phyloP scores from a whole-genome alignment of 35 echinoderm and acorn worm genomes.

The Apostichopus californicus region DNA sequence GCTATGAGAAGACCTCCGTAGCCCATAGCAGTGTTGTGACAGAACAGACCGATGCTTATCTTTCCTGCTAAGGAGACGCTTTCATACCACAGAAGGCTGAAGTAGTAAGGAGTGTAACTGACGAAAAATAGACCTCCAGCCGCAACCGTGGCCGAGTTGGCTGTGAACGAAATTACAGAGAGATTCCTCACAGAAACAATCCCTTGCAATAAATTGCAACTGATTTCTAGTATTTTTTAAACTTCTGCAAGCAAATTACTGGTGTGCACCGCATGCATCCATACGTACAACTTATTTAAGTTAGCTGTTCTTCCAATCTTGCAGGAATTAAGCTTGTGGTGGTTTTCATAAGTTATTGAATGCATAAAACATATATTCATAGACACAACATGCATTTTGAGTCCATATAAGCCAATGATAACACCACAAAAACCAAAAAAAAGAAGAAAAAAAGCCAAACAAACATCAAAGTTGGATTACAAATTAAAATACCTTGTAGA shows the following conservation, averaged over 20 bases:
- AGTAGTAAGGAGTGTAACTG: slow-evolving; percentile 87
- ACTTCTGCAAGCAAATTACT: neutral
- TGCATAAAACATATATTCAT: no score
- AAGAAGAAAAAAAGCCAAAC: no score
- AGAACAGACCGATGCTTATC: slow-evolving; percentile 67
- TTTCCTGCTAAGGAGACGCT: slow-evolving; percentile 60
- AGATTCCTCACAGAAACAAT: neutral
- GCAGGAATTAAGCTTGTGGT: no score
- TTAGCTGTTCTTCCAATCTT: no score
- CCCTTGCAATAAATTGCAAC: neutral
- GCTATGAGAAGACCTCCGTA: slow-evolving; percentile 83
- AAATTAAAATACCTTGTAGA: no score
- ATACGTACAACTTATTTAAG: no score
- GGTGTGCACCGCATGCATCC: no score
- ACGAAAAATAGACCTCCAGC: slow-evolving; percentile 83
- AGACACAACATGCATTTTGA: no score
- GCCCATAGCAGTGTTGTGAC: slow-evolving; percentile 88
- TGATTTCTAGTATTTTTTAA: neutral
- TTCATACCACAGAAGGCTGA: slow-evolving; percentile 72
- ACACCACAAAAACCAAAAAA: no score
- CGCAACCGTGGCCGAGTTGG: slow-evolving; percentile 82
- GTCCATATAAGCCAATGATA: no score
- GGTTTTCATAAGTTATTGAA: no score
- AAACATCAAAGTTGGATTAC: no score
- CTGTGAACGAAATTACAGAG: slow-evolving; percentile 32